Base-by-base conservation (phyloP, 1,140 invertebrate species). In the Druon quercuslanigerum region DNA sequence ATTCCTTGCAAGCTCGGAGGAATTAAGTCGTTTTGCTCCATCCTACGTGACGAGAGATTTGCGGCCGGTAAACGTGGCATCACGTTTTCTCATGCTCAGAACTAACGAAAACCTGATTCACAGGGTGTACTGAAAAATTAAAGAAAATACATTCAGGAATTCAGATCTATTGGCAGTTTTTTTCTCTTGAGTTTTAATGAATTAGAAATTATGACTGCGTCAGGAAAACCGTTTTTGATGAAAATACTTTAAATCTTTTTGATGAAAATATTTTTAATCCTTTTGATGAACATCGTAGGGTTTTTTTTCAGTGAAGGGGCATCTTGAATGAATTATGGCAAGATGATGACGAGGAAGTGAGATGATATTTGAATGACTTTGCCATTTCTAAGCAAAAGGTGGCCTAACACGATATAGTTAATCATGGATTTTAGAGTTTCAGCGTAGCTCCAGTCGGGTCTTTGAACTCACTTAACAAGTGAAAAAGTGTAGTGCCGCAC, bases 1-100 rank as follows among this genome's bases (percentile, higher is more conserved):
- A 90, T 90, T 91, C 89, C 90, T 75, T 46, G 86, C 85, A 84
- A 86, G 85, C 82, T 72, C 84, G 79, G 71, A 78, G 82, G 82
- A 88, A 89, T 86, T 84, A 87, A 89, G 86, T 86, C 79, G 86
- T 78, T 76, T 75, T 76, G 78, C 79, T 73, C 73, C 82, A 76
- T 80, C 78, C 56, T 50, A 76, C 77, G 60, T 77, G 84, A 87
- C 77, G 85, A 89, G 76, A 84, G 85, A 88, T 90, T 89, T 89
- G 84, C 60, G 56, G 33, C 60, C 57, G 57, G 57, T 66, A 57
- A 57, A 57, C 56, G 54, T 57, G 25, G 25, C 17, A 66, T 66
- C 57, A 46, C 40, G 57, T 66, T 66, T n/a, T 66, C 60, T 40
- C 60, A 25, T 16, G 33, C 60, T 40, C 14, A 66, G 20, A 66